Conservation (phyloP, 2,113 vertebrate genomes). For the Capreolus pygargus region DNA sequence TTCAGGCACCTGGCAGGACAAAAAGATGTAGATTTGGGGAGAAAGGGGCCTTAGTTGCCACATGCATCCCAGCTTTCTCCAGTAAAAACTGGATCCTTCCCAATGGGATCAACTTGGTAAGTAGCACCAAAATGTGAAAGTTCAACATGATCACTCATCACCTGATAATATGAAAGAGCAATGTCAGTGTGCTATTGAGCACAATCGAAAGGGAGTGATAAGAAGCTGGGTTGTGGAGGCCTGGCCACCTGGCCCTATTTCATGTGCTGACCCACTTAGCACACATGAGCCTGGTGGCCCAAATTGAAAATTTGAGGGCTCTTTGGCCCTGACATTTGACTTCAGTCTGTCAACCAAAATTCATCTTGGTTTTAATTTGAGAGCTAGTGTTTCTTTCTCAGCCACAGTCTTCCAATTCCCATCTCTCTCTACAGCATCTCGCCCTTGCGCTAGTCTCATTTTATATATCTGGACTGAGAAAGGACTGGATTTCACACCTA, state of each 20-base stretch:
- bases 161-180: background rate
- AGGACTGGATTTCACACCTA: constrained; percentile 72
- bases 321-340: constrained; percentile 30
- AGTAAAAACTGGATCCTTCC: background rate
- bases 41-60: background rate
- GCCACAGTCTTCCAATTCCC: constrained; percentile 23
- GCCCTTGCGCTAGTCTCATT: constrained; percentile 25
- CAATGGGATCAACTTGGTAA: background rate
- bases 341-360: constrained; percentile 39
- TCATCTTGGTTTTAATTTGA: constrained; percentile 46
- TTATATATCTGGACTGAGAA: constrained; percentile 58
- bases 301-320: constrained; percentile 37
- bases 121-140: background rate
- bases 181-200: background rate
- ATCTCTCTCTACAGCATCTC: constrained; percentile 6
- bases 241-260: background rate
- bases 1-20: background rate
- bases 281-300: background rate
- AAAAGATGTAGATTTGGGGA: background rate
- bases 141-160: background rate
- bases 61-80: background rate
- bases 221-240: background rate
- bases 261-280: background rate
- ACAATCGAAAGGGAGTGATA: background rate
- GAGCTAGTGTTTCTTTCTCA: constrained; percentile 25